phyloP scores from a whole-genome alignment of 2,888 invertebrate species.

The Brenthis daphne region DNA sequence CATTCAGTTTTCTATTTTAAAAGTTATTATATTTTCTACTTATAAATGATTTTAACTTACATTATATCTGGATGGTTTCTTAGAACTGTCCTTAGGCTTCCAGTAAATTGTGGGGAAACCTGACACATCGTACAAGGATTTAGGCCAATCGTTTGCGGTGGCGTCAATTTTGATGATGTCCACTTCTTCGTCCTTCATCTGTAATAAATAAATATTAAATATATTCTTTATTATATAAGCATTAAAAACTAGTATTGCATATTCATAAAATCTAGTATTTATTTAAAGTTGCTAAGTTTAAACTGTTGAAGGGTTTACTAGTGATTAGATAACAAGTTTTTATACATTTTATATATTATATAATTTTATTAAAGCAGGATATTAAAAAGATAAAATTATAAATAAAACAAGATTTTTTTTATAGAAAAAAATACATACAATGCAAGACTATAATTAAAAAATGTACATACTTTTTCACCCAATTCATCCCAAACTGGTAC shows the following conservation, averaged over 20 bases:
- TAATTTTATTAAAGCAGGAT: too few species aligned
- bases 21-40: neutral
- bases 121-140: conserved; percentile 91
- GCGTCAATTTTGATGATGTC: conserved; percentile 99
- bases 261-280: too few species aligned
- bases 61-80: conserved; percentile 92
- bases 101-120: conserved; percentile 99
- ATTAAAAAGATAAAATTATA: too few species aligned
- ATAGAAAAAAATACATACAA: too few species aligned
- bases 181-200: conserved; percentile 92
- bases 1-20: too few species aligned
- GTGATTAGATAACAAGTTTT: too few species aligned
- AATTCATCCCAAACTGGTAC: conserved; percentile 97
- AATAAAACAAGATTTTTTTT: too few species aligned
- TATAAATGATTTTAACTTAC: conserved; percentile 67
- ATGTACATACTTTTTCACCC: conserved; percentile 86
- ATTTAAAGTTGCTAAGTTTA: too few species aligned
- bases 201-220: conserved; percentile 34
- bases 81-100: conserved; percentile 92
- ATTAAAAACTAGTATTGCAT: neutral
- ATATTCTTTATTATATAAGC: neutral
- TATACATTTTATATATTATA: too few species aligned
- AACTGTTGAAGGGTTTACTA: too few species aligned
- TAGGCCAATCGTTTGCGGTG: conserved; percentile 98
- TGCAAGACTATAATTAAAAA: neutral